These are phyloP conservation scores for Pantherophis alleghaniensis DNA, from an alignment of 2,797 vertebrate genomes.

Conservation along the genomic window DNA sequence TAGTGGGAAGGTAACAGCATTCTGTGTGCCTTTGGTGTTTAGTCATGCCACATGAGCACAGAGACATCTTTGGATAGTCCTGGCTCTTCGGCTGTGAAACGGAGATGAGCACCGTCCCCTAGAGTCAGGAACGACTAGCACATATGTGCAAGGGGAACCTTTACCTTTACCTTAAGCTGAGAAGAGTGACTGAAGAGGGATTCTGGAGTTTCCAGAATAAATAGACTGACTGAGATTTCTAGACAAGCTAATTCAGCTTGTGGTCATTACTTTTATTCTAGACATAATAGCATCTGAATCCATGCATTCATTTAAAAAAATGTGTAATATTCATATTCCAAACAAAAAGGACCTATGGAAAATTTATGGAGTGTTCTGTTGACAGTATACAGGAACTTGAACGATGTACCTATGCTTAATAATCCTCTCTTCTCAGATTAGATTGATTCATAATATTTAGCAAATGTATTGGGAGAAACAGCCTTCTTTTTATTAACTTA, in stretches of 20 bases:
- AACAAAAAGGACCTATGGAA: neutral
- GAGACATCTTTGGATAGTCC: too few relatives aligned
- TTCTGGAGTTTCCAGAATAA: neutral
- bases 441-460: neutral
- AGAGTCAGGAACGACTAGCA: too few relatives aligned
- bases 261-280: neutral
- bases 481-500: neutral
- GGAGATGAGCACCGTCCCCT: too few relatives aligned
- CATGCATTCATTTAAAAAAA: neutral
- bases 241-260: neutral
- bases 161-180: neutral
- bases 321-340: neutral
- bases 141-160: too few relatives aligned
- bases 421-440: neutral
- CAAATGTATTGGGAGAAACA: neutral
- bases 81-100: too few relatives aligned
- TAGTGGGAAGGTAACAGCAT: too few relatives aligned
- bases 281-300: neutral
- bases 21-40: too few relatives aligned
- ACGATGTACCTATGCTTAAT: neutral
- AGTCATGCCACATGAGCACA: too few relatives aligned
- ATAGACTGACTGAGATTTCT: neutral
- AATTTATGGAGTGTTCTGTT: neutral
- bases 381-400: neutral
- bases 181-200: neutral